Evolutionary conservation across 2,797 vertebrate genomes (phyloP), one percentile per base, ranked within the genome.

Genomic region (Epinephelus awoara): DNA sequence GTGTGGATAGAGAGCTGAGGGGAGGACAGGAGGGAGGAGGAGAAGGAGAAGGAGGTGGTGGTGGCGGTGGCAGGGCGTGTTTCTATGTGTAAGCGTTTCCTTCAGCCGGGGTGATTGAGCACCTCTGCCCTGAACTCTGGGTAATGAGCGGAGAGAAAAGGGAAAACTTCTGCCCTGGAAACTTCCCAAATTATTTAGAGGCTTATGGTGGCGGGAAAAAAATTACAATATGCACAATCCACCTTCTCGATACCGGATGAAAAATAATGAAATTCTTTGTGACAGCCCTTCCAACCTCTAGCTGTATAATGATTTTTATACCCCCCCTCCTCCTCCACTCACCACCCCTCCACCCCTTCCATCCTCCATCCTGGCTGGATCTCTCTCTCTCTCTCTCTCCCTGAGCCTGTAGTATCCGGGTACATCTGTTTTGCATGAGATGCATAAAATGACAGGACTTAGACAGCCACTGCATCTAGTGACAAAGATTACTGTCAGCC

Each of bases 361-460:
- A 79, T 71, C 75, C 78, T 85, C 86, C 79, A 85, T 75, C 78
- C 81, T 73, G 55, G 72, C 84, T 70, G 57, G 58, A 82, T 88
- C 73, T 73, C 74, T 62, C 71, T 59, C 52, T 84, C 89, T 6
- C 29, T 64, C 87, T 80, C 92, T 82, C 90, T 92, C 83, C 62
- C 90, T 86, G 82, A 88, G 91, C 91, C 92, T 68, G 84, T 90
- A 93, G 93, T 94, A 96, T 97, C 96, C 95, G 95, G 95, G 95
- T 97, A 97, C 96, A 97, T 97, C 97, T 97, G 97, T 97, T 97
- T 97, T 97, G 97, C 96, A 97, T 97, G 96, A 97, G 96, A 96
- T 97, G 96, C 96, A 97, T 96, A 97, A 97, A 97, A 97, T 98
- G 97, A 97, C 97, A 98, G 97, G 96, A 96, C 96, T 97, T 96